These are phyloP conservation scores for Xiphias gladius DNA, from an alignment of 2,113 vertebrate species.

Conservation along the genomic window DNA sequence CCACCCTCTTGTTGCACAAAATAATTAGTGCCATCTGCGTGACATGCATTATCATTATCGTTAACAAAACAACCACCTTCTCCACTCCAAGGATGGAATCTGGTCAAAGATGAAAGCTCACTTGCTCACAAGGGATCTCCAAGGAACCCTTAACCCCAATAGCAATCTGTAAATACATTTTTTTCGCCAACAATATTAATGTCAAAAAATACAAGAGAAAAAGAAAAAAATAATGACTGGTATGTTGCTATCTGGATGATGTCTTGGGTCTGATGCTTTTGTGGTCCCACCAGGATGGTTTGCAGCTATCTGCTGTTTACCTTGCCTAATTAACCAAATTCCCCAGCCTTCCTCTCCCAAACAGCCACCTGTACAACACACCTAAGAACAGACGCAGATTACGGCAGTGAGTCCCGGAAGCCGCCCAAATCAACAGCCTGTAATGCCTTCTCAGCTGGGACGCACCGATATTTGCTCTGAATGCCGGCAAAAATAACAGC, in stretches of 20 bases:
- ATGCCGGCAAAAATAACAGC: constrained; percentile 73
- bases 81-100: constrained; percentile 54
- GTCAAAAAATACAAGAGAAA: constrained; percentile 14
- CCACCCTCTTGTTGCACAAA: constrained; percentile 48
- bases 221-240: not conserved
- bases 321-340: constrained; percentile 85
- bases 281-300: constrained; percentile 70
- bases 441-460: constrained; percentile 79
- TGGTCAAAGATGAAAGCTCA: constrained; percentile 61
- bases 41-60: constrained; percentile 55
- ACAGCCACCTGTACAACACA: constrained; percentile 82
- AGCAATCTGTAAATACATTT: constrained; percentile 56
- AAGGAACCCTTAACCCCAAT: constrained; percentile 45
- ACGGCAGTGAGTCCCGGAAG: constrained; percentile 62
- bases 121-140: constrained; percentile 48
- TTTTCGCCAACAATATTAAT: constrained; percentile 32
- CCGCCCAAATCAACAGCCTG: constrained; percentile 74
- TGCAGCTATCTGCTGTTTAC: constrained; percentile 80
- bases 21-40: constrained; percentile 58
- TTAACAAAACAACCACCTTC: constrained; percentile 61
- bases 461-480: constrained; percentile 75
- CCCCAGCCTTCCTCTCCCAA: constrained; percentile 64
- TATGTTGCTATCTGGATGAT: constrained; percentile 44
- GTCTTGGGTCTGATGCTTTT: constrained; percentile 56
- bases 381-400: constrained; percentile 81